Percentiles rank a stretch among this genome's conserved stretches.
These are phyloP conservation scores for Ennomos erosarius DNA, from an alignment of 2,888 invertebrate genomes.

Conservation along the genomic window DNA sequence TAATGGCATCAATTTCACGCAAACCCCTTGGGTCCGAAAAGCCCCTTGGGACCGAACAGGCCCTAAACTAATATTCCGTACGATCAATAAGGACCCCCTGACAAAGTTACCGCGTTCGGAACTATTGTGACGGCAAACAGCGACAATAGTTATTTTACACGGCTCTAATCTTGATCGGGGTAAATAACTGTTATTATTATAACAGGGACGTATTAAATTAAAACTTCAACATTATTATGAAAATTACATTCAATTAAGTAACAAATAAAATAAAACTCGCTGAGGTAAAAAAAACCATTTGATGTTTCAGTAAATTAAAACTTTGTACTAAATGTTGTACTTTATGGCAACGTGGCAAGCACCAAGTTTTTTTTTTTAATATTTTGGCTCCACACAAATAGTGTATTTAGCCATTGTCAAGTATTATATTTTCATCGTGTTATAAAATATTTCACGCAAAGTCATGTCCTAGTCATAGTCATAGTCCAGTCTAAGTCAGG, in stretches of 20 bases:
- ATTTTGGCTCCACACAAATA: no score
- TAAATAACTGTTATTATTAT: slow-evolving; percentile 35
- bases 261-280: slow-evolving; percentile 2
- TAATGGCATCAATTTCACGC: slow-evolving; percentile 74
- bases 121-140: slow-evolving; percentile 49
- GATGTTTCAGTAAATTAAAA: no score
- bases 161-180: slow-evolving; percentile 34
- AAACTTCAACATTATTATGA: no score
- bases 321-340: no score
- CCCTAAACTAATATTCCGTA: slow-evolving; percentile 53
- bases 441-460: no score
- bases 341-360: no score
- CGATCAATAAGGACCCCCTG: slow-evolving; percentile 52
- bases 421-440: no score
- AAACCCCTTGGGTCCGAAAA: slow-evolving; percentile 50
- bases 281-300: no score
- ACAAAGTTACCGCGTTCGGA: slow-evolving; percentile 56
- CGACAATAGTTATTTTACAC: slow-evolving; percentile 55
- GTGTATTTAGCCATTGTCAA: no score
- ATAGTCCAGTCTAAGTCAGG: no score
- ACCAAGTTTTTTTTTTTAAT: no score
- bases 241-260: not conserved
- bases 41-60: slow-evolving; percentile 45
- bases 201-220: not conserved
- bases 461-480: no score